Evolutionary conservation across 2,113 vertebrate species (phyloP), one percentile per base, ranked within the genome.

Genomic region (Myotis yumanensis): DNA sequence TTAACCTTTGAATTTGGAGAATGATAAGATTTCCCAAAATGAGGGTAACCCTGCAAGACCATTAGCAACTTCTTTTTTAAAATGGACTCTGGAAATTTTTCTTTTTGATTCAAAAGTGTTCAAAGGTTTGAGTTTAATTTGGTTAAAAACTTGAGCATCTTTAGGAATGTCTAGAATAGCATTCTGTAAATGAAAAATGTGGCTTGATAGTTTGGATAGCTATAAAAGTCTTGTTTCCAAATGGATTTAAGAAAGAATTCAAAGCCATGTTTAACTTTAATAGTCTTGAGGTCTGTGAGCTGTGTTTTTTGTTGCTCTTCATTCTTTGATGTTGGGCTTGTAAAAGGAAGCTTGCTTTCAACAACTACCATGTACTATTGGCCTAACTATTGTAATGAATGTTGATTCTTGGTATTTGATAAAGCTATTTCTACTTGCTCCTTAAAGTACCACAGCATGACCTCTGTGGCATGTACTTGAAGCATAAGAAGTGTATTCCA

Each of bases 201-300:
- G 76, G 18, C 30, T 91, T 30, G 48, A 81, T 91, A 59, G 57
- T 94, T 91, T 93, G 23, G 4, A 37, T 89, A 94, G 25, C 25
- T 91, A 17, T 92, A 87, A 97, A 94, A 72, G 9, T 92, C 46
- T 96, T 86, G 0, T 54, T 88, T 96, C 64, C 69, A 93, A 96
- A 75, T 66, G 12, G 22, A 18, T 96, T 87, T 92, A 43, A 76
- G 72, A 46, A 82, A 62, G 35, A 95, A 30, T 75, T 87, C 79
- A 85, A 80, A 64, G 48, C 43, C 11, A 16, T 59, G 28, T 59
- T 69, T 88, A 81, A 40, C 15, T 25, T 72, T 71, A 80, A 51
- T 17, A 0, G 2, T 72, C 77, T 75, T 77, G 14, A 93, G 30
- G n/a, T 92, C 59, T 40, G 4, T 20, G 89, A 90, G 23, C 6